Percentiles rank a stretch among this genome's conserved stretches.
Evolutionary conservation across 2,888 invertebrate genomes (phyloP).

Genomic region (Phrixothrix hirtus): DNA sequence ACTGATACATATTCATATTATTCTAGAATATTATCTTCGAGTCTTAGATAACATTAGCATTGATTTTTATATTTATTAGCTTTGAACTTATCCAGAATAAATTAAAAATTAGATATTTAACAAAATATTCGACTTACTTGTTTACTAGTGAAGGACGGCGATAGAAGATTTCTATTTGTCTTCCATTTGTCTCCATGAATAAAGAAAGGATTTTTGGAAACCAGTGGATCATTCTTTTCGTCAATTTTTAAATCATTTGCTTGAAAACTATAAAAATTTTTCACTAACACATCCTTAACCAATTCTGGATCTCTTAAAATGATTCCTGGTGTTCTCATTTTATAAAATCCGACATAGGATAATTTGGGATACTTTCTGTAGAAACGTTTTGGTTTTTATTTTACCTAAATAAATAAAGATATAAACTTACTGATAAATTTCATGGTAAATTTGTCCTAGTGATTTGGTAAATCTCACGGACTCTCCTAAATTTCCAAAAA

Average conservation of each 20-base stretch:
- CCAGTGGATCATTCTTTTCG: constrained; percentile 52
- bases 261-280: constrained; percentile 42
- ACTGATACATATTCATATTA: no score
- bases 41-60: no score
- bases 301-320: constrained; percentile 45
- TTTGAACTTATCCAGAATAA: no score
- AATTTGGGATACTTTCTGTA: constrained; percentile 15
- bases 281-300: constrained; percentile 46
- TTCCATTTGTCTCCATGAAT: constrained; percentile 56
- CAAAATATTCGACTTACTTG: no score
- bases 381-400: not conserved
- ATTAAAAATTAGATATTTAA: no score
- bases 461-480: constrained; percentile 19
- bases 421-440: constrained; percentile 30
- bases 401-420: not conserved
- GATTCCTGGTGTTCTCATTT: constrained; percentile 39
- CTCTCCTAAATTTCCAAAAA: constrained; percentile 30
- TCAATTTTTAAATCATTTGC: constrained; percentile 45
- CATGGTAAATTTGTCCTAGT: constrained; percentile 16
- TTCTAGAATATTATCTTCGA: no score
- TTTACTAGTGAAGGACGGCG: constrained; percentile 55
- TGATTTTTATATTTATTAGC: no score
- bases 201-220: constrained; percentile 52
- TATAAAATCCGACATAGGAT: constrained; percentile 46
- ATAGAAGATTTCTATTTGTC: constrained; percentile 53